These are phyloP conservation scores for Rhea americana DNA, from an alignment of 2,113 vertebrate genomes.

Conservation along the genomic window DNA sequence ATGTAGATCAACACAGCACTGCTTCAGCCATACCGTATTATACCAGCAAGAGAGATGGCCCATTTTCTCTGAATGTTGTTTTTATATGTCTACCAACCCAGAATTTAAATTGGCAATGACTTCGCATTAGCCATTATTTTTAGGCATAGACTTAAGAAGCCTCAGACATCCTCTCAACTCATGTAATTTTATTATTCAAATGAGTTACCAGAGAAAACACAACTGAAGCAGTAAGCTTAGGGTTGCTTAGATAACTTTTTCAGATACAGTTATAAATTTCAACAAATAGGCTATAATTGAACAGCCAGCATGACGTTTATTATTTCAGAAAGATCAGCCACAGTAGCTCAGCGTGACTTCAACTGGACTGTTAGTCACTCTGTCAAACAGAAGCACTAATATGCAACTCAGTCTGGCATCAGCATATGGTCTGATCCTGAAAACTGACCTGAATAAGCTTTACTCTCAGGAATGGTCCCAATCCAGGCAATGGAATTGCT, in stretches of 20 bases:
- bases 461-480: background rate
- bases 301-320: constrained; percentile 47
- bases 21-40: background rate
- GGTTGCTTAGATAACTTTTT: constrained; percentile 38
- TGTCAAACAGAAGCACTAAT: background rate
- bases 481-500: background rate
- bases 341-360: constrained; percentile 25
- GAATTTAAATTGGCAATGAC: background rate
- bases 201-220: background rate
- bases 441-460: constrained; percentile 52
- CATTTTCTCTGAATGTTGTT: background rate
- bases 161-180: background rate
- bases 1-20: background rate
- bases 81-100: background rate
- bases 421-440: constrained; percentile 60
- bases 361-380: constrained; percentile 9
- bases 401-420: background rate
- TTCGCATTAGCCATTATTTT: constrained; percentile 22
- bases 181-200: constrained; percentile 26
- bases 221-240: constrained; percentile 3
- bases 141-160: background rate
- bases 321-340: constrained; percentile 40
- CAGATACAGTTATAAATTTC: constrained; percentile 40
- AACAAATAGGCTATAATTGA: constrained; percentile 50
- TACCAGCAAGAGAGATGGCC: background rate